A percentile compares a stretch with the other conserved stretches of the same genome.
Conservation (phyloP, 2,888 invertebrate species). For the Brachyptera risi region DNA sequence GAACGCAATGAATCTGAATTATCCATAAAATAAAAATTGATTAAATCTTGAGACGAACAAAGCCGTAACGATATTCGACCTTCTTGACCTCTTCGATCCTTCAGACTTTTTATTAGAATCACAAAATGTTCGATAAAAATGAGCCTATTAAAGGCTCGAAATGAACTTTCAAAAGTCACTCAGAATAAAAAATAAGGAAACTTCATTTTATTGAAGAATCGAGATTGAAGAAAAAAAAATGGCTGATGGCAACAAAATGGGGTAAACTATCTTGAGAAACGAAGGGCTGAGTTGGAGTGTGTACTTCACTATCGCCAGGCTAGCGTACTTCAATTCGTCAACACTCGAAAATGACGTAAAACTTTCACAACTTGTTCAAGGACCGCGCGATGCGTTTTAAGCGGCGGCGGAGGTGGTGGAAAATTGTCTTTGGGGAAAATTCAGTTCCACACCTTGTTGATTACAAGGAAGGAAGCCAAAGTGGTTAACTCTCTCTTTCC, state of each 20-base stretch:
- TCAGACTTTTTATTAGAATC: conserved; percentile 3
- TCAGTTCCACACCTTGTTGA: conserved; percentile 11
- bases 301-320: too few relatives aligned
- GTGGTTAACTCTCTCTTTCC: neutral
- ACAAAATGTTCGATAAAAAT: neutral
- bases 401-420: neutral
- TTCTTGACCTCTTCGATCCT: neutral
- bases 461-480: neutral
- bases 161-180: neutral
- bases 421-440: conserved; percentile 3
- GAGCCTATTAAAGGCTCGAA: neutral
- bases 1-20: too few relatives aligned
- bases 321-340: conserved; percentile 7
- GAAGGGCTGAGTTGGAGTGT: too few relatives aligned
- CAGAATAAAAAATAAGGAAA: conserved; percentile 8
- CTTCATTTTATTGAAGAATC: conserved; percentile 1
- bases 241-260: conserved; percentile 4
- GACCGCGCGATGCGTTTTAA: neutral
- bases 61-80: too few relatives aligned
- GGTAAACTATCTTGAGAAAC: conserved; percentile 1
- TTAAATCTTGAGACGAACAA: too few relatives aligned
- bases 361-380: neutral
- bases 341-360: conserved; percentile 13
- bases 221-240: conserved; percentile 7
- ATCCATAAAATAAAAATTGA: too few relatives aligned